Evolutionary conservation across 2,888 invertebrate genomes (phyloP).

Genomic region (Drosophila aldrichi): DNA sequence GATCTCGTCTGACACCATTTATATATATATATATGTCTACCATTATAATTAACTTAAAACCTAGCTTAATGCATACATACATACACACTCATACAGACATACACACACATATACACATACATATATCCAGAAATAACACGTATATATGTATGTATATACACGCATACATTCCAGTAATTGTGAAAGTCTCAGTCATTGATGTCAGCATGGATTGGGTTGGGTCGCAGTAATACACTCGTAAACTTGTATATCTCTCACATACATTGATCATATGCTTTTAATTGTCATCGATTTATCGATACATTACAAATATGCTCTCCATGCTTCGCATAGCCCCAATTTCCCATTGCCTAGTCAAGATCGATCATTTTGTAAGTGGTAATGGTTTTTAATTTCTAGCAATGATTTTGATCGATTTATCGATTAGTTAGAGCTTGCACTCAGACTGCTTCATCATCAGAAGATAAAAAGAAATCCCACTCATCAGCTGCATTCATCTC

Average conservation of each 20-base stretch:
- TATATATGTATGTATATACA: neutral
- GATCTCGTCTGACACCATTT: slow-evolving; percentile 54
- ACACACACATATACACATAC: neutral
- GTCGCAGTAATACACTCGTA: neutral
- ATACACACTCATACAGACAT: neutral
- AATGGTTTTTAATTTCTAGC: neutral
- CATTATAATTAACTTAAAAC: slow-evolving; percentile 36
- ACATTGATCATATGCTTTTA: neutral
- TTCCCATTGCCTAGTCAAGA: neutral
- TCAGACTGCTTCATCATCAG: neutral
- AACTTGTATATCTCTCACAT: neutral
- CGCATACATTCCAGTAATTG: neutral
- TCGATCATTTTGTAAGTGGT: neutral
- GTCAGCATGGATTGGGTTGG: slow-evolving; percentile 3
- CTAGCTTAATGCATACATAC: slow-evolving; percentile 30
- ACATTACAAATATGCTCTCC: neutral
- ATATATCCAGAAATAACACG: slow-evolving; percentile 10
- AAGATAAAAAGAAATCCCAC: neutral
- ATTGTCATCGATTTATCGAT: slow-evolving; percentile 10
- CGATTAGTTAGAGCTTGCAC: neutral
- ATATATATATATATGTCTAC: slow-evolving; percentile 39
- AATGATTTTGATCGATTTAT: neutral
- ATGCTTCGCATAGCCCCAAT: neutral
- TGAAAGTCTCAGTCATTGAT: slow-evolving; percentile 2
- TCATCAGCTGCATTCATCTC: neutral